Base-by-base conservation (phyloP, 1,140 invertebrate genomes). In the Lordiphosa stackelbergi region DNA sequence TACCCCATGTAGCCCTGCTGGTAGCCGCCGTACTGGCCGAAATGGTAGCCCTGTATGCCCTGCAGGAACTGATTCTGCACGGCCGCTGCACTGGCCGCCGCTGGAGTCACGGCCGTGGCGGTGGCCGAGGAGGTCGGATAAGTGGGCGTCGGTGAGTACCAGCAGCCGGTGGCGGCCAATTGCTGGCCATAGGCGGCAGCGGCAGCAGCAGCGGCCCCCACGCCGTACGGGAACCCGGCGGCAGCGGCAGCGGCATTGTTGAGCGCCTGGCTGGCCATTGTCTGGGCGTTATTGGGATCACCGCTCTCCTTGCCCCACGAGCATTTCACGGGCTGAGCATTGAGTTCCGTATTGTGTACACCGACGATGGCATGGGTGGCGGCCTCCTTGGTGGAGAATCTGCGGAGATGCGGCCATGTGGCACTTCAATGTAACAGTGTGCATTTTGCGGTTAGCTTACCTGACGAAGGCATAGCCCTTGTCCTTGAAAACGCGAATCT, bases 301-400 rank as follows among this genome's bases (percentile, higher is more conserved):
- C 95, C 95, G 49, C 95, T 95, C 86, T 99, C 97, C 89, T 99
- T 99, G 41, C 98, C 98, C 98, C 98, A 99, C 69, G 97, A 99
- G 89, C 98, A 99, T 89, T 99, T 99, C n/a, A 99, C 97, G 4
- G 93, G 93, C 88, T 98, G 96, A 2, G 97, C 97, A 88, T 96
- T 97, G 53, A 99, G 95, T 86, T 99, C 97, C 10, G 95, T 96
- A 88, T 99, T 99, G 90, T 99, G 97, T 12, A 98, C 95, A 12
- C 94, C 95, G 43, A 98, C 96, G 66, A 99, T 99, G 48, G 98
- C 98, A 88, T 98, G 95, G 34, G 97, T 97, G 31, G 98, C 98
- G 48, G 95, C 94, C 89, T 99, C 97, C 89, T 99, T 99, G 43
- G 95, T 97, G 8, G 95, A 94, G 90, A 99, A 99, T 89, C 97